Conservation (phyloP, 2,797 vertebrate species). For the Synanceia verrucosa region DNA sequence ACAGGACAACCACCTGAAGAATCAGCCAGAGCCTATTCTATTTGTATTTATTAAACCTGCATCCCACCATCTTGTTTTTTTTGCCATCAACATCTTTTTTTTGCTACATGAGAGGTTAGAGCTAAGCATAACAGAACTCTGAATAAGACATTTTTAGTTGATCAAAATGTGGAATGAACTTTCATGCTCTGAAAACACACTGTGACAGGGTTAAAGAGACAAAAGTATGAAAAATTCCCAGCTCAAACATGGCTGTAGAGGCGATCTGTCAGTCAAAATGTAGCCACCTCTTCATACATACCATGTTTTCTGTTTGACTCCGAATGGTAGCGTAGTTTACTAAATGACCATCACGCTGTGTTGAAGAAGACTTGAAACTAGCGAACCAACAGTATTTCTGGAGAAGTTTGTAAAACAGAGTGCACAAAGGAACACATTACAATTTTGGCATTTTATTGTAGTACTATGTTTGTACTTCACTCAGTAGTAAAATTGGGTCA, state of each 20-base stretch:
- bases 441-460: slow-evolving; percentile 4
- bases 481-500: slow-evolving; percentile 6
- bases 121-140: not conserved
- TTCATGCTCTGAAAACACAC: not conserved
- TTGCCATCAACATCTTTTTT: not conserved
- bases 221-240: not conserved
- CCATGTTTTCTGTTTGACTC: not conserved
- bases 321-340: not conserved
- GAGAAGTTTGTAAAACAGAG: not conserved
- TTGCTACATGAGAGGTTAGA: not conserved
- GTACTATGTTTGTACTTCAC: not conserved
- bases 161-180: not conserved
- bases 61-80: not conserved
- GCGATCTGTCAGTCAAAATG: too few species aligned
- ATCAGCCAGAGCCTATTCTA: not conserved
- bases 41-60: not conserved
- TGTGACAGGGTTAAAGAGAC: too few species aligned
- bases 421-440: not conserved
- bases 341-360: not conserved
- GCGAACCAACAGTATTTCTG: not conserved
- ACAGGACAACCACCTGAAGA: not conserved
- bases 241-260: too few species aligned
- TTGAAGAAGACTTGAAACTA: not conserved
- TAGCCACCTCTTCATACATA: too few species aligned
- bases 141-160: not conserved